These are phyloP conservation scores for Trachurus trachurus DNA, from an alignment of 2,797 vertebrate species.

Conservation along the genomic window DNA sequence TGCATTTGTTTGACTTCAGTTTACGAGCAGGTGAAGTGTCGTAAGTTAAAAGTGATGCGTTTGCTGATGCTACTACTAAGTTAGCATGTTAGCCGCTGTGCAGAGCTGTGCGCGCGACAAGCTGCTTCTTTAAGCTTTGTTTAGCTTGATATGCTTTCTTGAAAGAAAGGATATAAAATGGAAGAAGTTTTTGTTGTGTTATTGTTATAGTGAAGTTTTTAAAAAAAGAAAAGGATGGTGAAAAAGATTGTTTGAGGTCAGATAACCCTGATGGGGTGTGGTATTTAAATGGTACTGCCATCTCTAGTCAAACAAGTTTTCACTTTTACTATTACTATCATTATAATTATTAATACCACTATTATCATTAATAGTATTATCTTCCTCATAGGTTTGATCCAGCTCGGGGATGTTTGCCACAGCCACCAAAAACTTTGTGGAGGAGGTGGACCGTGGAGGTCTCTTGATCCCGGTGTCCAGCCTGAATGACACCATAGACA, in stretches of 20 bases:
- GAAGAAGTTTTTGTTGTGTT: background rate
- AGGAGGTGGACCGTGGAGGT: constrained; percentile 89
- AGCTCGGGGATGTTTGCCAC: constrained; percentile 91
- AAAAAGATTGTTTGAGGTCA: background rate
- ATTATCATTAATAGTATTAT: background rate
- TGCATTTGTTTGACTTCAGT: background rate
- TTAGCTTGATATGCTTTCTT: background rate
- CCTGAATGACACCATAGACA: constrained; percentile 87
- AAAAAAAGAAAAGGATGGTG: background rate
- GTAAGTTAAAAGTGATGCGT: background rate
- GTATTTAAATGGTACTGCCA: background rate
- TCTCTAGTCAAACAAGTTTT: background rate
- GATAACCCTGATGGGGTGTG: background rate
- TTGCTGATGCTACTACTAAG: background rate
- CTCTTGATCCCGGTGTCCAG: constrained; percentile 89
- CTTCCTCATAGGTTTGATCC: constrained; percentile 1
- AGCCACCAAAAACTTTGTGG: constrained; percentile 92
- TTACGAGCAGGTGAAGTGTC: background rate
- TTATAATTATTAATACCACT: too few species aligned
- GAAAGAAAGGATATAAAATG: too few species aligned
- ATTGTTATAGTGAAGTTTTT: background rate
- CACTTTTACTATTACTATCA: background rate
- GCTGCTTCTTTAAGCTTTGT: too few species aligned
- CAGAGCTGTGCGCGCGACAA: too few species aligned
- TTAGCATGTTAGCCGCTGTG: background rate